Percentiles rank a stretch among this genome's conserved stretches.
Conservation (phyloP, 2,113 vertebrate genomes). For the Gallinago paraguaiae region DNA sequence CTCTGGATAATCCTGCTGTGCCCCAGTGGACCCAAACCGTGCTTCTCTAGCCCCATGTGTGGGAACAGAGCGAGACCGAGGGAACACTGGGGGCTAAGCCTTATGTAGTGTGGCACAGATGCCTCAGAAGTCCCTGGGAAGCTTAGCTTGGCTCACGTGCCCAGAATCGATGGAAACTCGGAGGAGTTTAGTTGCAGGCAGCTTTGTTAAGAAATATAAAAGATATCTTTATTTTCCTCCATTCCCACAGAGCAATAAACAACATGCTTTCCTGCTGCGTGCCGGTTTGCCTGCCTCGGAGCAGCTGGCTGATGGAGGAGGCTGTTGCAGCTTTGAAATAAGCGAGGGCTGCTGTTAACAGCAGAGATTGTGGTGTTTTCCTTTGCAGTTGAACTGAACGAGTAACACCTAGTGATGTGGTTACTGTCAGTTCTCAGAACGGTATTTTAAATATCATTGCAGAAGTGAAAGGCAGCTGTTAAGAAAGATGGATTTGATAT, state of each 20-base stretch:
- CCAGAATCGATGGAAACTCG: fast-evolving
- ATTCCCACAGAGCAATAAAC: fast-evolving
- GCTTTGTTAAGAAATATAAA: background rate
- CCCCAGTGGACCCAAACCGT: fast-evolving
- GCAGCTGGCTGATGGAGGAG: background rate
- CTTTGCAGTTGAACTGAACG: background rate
- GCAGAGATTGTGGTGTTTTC: background rate
- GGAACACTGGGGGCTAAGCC: background rate
- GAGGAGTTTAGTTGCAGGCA: background rate
- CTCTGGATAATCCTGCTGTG: fast-evolving
- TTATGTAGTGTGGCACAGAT: fast-evolving
- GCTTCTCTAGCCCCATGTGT: fast-evolving
- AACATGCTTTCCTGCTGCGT: background rate
- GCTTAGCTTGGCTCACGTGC: fast-evolving
- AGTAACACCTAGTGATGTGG: background rate
- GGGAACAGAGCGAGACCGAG: fast-evolving
- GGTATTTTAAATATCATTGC: background rate
- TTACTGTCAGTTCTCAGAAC: background rate
- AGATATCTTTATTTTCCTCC: fast-evolving
- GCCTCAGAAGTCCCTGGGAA: background rate
- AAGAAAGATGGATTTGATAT: background rate
- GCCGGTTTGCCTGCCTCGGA: background rate
- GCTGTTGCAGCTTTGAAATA: background rate
- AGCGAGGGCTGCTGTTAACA: background rate
- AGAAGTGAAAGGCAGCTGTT: background rate